These are phyloP conservation scores for Drosophila colorata DNA, from an alignment of 2,888 invertebrate genomes.

Conservation along the genomic window DNA sequence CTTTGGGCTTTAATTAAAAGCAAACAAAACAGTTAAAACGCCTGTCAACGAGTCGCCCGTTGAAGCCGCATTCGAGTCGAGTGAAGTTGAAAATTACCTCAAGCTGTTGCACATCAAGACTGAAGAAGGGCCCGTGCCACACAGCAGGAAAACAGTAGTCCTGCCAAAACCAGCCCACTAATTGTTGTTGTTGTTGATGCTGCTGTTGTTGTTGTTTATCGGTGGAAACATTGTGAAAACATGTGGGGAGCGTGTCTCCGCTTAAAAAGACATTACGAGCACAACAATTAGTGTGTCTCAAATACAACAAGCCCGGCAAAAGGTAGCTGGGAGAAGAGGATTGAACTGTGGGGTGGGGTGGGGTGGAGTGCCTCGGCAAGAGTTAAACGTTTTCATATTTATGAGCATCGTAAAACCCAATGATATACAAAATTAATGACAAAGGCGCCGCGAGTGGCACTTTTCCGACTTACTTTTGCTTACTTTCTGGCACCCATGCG, in stretches of 20 bases:
- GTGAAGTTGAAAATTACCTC: slow-evolving; percentile 81
- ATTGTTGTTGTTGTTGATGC: too few relatives aligned
- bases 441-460: slow-evolving; percentile 65
- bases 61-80: slow-evolving; percentile 23
- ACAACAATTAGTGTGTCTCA: slow-evolving; percentile 83
- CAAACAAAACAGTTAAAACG: slow-evolving; percentile 70
- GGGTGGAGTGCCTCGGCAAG: slow-evolving; percentile 54
- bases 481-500: slow-evolving; percentile 64
- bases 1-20: slow-evolving; percentile 74
- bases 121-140: slow-evolving; percentile 10
- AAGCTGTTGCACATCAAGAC: slow-evolving; percentile 82
- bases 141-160: slow-evolving; percentile 2
- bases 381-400: slow-evolving; percentile 84
- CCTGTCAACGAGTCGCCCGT: slow-evolving; percentile 62
- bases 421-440: slow-evolving; percentile 84
- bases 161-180: slow-evolving; percentile 41
- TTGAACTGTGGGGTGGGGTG: background rate
- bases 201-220: slow-evolving; percentile 47
- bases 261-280: slow-evolving; percentile 80
- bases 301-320: slow-evolving; percentile 35
- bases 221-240: slow-evolving; percentile 75
- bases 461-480: slow-evolving; percentile 45
- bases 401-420: slow-evolving; percentile 84
- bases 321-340: background rate
- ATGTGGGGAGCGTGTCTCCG: slow-evolving; percentile 69